phyloP scores from a whole-genome alignment of 1,140 invertebrate genomes.

The Drosophila funebris region DNA sequence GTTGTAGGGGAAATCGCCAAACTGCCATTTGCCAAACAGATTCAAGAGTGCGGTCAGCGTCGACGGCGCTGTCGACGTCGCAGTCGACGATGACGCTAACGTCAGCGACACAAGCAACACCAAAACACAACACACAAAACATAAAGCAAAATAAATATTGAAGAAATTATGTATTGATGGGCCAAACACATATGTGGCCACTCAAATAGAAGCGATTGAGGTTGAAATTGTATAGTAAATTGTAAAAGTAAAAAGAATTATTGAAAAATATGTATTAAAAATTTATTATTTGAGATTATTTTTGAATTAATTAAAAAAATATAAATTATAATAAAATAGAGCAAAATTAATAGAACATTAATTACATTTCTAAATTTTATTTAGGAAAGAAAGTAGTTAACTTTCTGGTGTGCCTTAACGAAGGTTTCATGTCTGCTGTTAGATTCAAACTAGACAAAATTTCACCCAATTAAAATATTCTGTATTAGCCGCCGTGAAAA shows the following conservation, averaged over 20 bases:
- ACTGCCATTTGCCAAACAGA: slow-evolving; percentile 52
- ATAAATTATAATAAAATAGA: too few relatives aligned
- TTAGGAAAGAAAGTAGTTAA: too few relatives aligned
- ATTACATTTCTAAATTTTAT: too few relatives aligned
- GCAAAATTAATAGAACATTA: too few relatives aligned
- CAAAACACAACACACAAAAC: slow-evolving; percentile 64
- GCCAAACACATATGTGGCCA: slow-evolving; percentile 21
- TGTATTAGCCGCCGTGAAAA: too few relatives aligned
- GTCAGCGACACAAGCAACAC: slow-evolving; percentile 37
- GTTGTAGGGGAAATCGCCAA: background rate
- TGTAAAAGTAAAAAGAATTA: background rate
- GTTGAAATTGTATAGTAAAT: background rate
- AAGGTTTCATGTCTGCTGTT: too few relatives aligned
- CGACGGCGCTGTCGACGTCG: slow-evolving; percentile 11
- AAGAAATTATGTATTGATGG: slow-evolving; percentile 77
- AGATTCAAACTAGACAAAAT: too few relatives aligned
- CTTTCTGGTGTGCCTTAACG: too few relatives aligned
- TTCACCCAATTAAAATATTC: too few relatives aligned
- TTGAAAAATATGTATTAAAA: background rate
- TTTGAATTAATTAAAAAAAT: too few relatives aligned
- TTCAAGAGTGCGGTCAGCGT: slow-evolving; percentile 64
- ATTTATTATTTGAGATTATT: background rate
- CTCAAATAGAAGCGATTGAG: background rate
- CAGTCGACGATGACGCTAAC: slow-evolving; percentile 20
- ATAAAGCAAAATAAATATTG: slow-evolving; percentile 67